Evolutionary conservation across 2,113 vertebrate genomes (phyloP), one percentile per base, ranked within the genome.

Genomic region (Perognathus longimembris): DNA sequence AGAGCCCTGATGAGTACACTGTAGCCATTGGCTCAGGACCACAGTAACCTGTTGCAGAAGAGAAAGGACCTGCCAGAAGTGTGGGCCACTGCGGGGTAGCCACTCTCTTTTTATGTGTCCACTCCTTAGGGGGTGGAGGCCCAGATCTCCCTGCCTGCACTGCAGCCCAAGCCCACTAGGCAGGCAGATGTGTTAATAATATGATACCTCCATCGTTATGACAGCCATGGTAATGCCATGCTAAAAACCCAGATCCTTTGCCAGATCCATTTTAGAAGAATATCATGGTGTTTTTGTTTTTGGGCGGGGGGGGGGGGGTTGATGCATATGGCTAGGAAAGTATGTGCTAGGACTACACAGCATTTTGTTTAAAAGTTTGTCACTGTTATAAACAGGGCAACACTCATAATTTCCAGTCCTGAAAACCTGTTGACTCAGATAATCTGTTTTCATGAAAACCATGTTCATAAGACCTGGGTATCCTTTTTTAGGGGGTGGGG

Each of bases 401-500:
- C 97, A 96, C 96, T 98, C 98, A 98, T 96, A 98, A 97, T 98
- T 98, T 98, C 98, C 98, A 98, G 93, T 97, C 97, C 97, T 97
- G 97, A 98, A 98, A 98, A 98, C 98, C 98, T 98, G 98, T 98
- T 98, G 98, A 98, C 97, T 98, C 98, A 98, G 98, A 98, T 97
- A 97, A 97, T 98, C 96, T 98, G 95, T 98, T 98, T 98, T 97
- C 97, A 97, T 97, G 96, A 97, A 97, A 98, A 71, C 64, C 38
- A 14, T 84, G 92, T 90, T 54, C 50, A 54, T 54, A 95, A 96
- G 98, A 97, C 96, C 96, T 74, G 89, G 57, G 84, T 74, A 93
- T 84, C 76, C 28, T 93, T 94, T 54, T 18, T 54, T 54, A 17
- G 70, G 83, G 97, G 85, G 91, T 88, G 90, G 84, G 86, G 95